Base-by-base conservation (phyloP, 2,888 invertebrate species). In the Prosopocoilus inquinatus region DNA sequence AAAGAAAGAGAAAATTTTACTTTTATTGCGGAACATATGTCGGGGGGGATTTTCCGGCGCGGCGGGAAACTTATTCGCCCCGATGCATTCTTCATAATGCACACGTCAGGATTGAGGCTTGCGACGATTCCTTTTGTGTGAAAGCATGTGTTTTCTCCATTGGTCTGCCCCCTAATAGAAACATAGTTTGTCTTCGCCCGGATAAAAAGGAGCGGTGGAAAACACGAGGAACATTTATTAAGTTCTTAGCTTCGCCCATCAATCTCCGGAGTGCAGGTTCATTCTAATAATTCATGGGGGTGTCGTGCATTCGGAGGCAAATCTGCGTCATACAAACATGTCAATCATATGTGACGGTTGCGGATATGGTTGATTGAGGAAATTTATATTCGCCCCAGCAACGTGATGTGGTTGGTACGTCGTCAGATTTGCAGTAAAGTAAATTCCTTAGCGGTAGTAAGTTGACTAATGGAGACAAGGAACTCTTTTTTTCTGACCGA, bases 301-400 rank as follows among this genome's bases (percentile, higher is more conserved):
- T 57, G 50, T 15, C 54, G 46, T 57, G 47, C 20, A 52, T 47
- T 57, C 54, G 53, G 47, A 45, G 58, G 56, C 60, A 61, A 64
- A 63, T 62, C 58, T 59, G 49, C 55, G 60, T 58, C 57, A 61
- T 48, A 64, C 62, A 64, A 64, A 61, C 62, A 62, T 60, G 65
- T 65, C 65, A 62, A 60, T 64, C 61, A 62, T 55, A 52, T 56
- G 57, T 55, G 57, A 50, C 57, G 50, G 50, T 47, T 50, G 54
- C 57, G 57, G 57, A 57, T 57, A 50, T 50, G 50, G 53, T 53
- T 55, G n/a, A 55, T 55, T 53, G 53, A 48, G 53, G 44, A 53
- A 53, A 53, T 53, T 53, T 53, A 53, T 53, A 53, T 53, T 53
- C 53, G n/a, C 44, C 43, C 47, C 28, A 47, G 43, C 48, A 1